A percentile compares a stretch with the other conserved stretches of the same genome.
Evolutionary conservation across 2,113 vertebrate genomes (phyloP).

Genomic region (Bungarus multicinctus): DNA sequence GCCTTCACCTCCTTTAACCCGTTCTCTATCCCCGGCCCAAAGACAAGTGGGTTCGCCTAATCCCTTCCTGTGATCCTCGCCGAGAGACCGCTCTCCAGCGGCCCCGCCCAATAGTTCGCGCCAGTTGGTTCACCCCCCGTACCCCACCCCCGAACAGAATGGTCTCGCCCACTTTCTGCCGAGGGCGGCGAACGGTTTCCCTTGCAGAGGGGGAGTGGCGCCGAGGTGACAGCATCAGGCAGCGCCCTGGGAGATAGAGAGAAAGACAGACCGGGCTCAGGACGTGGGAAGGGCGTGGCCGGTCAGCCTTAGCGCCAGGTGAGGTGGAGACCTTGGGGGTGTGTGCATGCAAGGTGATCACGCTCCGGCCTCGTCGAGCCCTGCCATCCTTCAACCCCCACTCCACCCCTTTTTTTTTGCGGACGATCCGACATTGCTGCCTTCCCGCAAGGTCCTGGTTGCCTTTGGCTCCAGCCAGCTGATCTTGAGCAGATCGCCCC

Average conservation of each 20-base stretch:
- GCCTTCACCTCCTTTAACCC: background rate
- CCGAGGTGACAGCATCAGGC: conserved; percentile 23
- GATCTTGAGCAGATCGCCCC: background rate
- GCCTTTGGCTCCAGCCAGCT: background rate
- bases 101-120: background rate
- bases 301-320: no score
- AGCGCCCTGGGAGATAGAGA: background rate
- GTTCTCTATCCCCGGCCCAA: background rate
- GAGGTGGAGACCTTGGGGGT: no score
- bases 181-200: background rate
- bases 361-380: background rate
- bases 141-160: background rate
- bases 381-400: no score
- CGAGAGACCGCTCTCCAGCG: background rate
- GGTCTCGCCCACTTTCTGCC: background rate
- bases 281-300: background rate
- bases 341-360: no score
- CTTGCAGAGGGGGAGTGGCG: background rate
- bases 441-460: background rate
- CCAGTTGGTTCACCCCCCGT: background rate
- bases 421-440: no score
- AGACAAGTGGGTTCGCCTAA: background rate
- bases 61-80: conserved; percentile 23
- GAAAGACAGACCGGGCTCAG: background rate
- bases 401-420: background rate